These are phyloP conservation scores for Chrysocyon brachyurus DNA, from an alignment of 2,797 vertebrate genomes.

Conservation along the genomic window DNA sequence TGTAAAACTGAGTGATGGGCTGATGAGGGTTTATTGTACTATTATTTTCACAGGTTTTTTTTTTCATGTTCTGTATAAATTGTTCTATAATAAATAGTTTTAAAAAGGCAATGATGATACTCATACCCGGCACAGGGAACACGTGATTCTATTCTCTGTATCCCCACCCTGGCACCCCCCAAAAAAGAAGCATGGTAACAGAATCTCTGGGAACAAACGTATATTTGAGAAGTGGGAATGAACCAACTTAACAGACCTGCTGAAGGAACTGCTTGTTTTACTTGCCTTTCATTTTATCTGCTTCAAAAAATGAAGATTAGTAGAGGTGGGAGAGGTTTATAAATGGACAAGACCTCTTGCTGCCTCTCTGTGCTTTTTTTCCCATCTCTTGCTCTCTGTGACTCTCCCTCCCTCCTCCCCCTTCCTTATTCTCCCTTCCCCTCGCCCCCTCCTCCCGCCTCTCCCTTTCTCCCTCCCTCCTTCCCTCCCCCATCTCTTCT, in stretches of 20 bases:
- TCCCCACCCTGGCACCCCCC: neutral
- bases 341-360: neutral
- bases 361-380: neutral
- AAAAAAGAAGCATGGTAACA: neutral
- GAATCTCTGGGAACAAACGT: neutral
- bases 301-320: neutral
- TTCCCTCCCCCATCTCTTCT: neutral
- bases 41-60: neutral
- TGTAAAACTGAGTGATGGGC: neutral
- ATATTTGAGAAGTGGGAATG: neutral
- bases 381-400: neutral
- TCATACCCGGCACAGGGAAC: neutral
- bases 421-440: neutral
- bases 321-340: neutral
- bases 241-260: constrained; percentile 30
- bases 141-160: neutral
- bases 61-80: neutral
- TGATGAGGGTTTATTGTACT: neutral
- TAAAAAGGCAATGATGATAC: neutral
- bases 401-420: neutral
- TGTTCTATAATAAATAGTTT: neutral
- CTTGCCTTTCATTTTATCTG: neutral
- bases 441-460: too few species aligned
- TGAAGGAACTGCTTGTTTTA: neutral
- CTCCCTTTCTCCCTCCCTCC: neutral